Percentiles rank a stretch among this genome's conserved stretches.
Evolutionary conservation across 2,888 invertebrate genomes (phyloP).

Genomic region (Xylota segnis): DNA sequence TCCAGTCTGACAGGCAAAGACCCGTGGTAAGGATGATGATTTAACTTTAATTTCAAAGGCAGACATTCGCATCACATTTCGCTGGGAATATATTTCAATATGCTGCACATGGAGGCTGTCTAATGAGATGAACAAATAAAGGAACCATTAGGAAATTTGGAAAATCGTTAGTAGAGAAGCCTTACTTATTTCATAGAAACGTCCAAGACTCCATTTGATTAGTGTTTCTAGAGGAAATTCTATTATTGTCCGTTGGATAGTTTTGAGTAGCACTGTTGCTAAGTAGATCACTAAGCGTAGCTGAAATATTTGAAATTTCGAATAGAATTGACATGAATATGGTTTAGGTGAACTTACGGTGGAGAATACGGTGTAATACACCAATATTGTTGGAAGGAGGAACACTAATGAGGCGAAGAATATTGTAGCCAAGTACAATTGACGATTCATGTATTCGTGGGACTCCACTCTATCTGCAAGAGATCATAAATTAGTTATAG

Average conservation of each 20-base stretch:
- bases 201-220: conserved; percentile 80
- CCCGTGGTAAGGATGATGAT: conserved; percentile 78
- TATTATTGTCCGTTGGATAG: conserved; percentile 80
- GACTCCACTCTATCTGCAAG: conserved; percentile 82
- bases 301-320: conserved; percentile 76
- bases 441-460: conserved; percentile 84
- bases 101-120: conserved; percentile 78
- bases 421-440: conserved; percentile 83
- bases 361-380: conserved; percentile 84
- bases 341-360: conserved; percentile 79
- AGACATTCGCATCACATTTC: conserved; percentile 74
- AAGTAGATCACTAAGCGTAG: conserved; percentile 79
- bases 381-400: conserved; percentile 83
- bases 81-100: conserved; percentile 34
- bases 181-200: conserved; percentile 81
- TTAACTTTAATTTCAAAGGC: conserved; percentile 78
- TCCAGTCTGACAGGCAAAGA: conserved; percentile 78
- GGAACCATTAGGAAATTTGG: neutral
- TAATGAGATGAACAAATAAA: conserved; percentile 49
- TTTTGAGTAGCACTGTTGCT: conserved; percentile 79
- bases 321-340: conserved; percentile 37
- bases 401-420: conserved; percentile 83
- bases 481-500: no score
- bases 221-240: conserved; percentile 81
- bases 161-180: neutral